These are phyloP conservation scores for Mormyrus iriodes DNA, from an alignment of 2,113 vertebrate species.

Conservation along the genomic window DNA sequence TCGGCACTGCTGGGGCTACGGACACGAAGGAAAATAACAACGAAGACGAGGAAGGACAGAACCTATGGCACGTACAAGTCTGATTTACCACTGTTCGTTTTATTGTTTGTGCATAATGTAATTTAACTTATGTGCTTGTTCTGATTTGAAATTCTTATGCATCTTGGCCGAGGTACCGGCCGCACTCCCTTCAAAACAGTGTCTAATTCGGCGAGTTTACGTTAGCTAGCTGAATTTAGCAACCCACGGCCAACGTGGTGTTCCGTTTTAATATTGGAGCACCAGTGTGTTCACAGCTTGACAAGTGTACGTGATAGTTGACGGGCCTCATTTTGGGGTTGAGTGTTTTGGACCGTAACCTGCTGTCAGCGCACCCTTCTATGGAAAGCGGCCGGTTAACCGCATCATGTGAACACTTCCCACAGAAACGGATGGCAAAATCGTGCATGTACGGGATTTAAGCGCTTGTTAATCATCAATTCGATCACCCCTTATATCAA, in stretches of 20 bases:
- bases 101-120: background rate
- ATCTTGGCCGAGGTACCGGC: slow-evolving; percentile 43
- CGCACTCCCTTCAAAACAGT: slow-evolving; percentile 35
- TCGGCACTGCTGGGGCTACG: slow-evolving; percentile 69
- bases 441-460: background rate
- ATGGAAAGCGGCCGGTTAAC: background rate
- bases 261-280: background rate
- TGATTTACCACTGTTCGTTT: background rate
- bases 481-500: background rate
- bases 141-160: slow-evolving; percentile 19
- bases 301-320: background rate
- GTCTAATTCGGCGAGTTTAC: background rate
- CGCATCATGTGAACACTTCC: background rate
- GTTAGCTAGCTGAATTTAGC: background rate
- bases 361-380: background rate
- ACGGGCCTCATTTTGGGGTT: background rate
- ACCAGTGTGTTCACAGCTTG: background rate
- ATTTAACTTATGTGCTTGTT: background rate
- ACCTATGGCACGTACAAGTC: slow-evolving; percentile 71
- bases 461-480: background rate
- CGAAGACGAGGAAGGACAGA: slow-evolving; percentile 89
- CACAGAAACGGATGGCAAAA: background rate
- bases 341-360: background rate
- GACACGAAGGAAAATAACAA: slow-evolving; percentile 63
- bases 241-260: background rate